These are phyloP conservation scores for Lophura nycthemera DNA, from an alignment of 2,113 vertebrate species.

Conservation along the genomic window DNA sequence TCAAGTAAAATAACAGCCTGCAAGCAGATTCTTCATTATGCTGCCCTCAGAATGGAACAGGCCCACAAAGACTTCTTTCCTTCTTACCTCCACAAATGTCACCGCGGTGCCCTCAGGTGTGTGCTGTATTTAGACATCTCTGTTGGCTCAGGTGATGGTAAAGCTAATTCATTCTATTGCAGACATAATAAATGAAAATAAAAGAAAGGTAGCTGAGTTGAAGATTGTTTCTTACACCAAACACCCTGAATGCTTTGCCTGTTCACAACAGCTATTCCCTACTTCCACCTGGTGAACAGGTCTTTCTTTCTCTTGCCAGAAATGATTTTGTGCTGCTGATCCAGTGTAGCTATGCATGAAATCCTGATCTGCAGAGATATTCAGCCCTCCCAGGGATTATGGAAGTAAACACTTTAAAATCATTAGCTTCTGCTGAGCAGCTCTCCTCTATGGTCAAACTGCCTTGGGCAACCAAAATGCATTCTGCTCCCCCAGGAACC, in stretches of 20 bases:
- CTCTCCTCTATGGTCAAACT: neutral
- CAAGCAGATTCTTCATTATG: neutral
- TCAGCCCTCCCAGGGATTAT: neutral
- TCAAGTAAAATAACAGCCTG: neutral
- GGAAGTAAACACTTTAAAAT: neutral
- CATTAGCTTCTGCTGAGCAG: slow-evolving; percentile 5
- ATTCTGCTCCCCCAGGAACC: neutral
- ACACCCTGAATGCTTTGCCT: neutral
- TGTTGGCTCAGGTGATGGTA: neutral
- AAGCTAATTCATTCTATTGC: neutral
- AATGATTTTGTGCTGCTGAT: neutral
- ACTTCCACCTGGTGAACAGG: neutral
- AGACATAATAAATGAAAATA: neutral
- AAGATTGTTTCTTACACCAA: neutral
- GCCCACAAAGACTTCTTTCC: neutral
- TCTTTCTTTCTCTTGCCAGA: neutral
- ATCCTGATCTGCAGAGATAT: slow-evolving; percentile 2
- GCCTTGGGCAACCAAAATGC: neutral
- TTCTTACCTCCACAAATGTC: neutral
- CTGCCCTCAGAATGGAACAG: neutral
- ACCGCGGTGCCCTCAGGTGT: neutral
- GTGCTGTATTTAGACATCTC: neutral
- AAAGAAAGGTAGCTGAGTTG: neutral
- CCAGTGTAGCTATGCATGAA: neutral
- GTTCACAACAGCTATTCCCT: neutral